Evolutionary conservation across 2,888 invertebrate genomes (phyloP), one percentile per base, ranked within the genome.

Genomic region (Dryobotodes eremita): DNA sequence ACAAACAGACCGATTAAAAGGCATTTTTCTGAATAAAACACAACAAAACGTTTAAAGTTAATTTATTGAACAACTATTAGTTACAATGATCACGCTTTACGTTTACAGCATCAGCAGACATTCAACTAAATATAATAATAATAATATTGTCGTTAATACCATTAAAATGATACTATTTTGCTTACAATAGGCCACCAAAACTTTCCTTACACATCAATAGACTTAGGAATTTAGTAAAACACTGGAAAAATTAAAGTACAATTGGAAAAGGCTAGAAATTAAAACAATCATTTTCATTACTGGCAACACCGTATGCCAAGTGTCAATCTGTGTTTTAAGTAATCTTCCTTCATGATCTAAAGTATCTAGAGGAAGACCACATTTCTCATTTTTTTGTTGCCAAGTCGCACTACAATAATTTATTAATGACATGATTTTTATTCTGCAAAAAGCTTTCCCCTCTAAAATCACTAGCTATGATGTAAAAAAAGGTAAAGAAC

Each of bases 51-150:
- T 74, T 84, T 42, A 86, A 83, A 83, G 71, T 85, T 65, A 77
- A 83, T 84, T 80, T 86, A 85, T 73, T 85, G 84, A 85, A 86
- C 85, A 85, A 83, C 83, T 83, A 79, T 79, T 83, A 83, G 69
- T 75, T 79, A 86, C 86, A 86, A 77, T 82, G 77, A 62, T 70
- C 77, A 85, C 83, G 77, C 71, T 71, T 85, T 74, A 61, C 74
- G 17, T 53, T 71, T 69, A 42, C 70, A 69, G 62, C 59, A 59
- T 71, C 72, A 66, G 75, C 82, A 83, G 64, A 68, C 84, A 84
- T 75, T 57, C 66, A 77, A 77, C 84, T 75, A 79, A 70, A 71
- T 62, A 71, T 75, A 64, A 77, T 78, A 69, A 71, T 71, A 73
- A 76, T 75, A 82, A 82, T 85, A 84, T 84, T 84, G 77, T 84